Base-by-base conservation (phyloP, 2,113 vertebrate genomes). In the Datnioides undecimradiatus region DNA sequence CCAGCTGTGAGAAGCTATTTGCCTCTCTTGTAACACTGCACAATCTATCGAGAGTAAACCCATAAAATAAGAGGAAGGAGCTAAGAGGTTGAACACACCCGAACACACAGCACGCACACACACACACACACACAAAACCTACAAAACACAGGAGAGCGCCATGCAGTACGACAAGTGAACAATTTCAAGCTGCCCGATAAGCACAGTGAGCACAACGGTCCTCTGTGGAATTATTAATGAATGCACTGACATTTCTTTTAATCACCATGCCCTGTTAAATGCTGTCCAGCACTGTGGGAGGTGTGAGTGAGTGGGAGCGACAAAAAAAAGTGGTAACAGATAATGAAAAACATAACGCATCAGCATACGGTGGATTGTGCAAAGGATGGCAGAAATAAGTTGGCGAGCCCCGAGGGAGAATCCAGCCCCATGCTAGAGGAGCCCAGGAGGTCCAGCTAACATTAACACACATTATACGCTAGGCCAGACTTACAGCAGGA, bases 221-320 rank as follows among this genome's bases (percentile, higher is more conserved):
- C 86, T 89, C 81, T 31, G 88, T 69, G 84, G 88, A 87, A 90
- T 91, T 83, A 89, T 82, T 90, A 93, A 93, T 91, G 90, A 93
- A 94, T 90, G 88, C 84, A 58, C 70, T 94, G 92, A 93, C 93
- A 92, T 95, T 93, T 92, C 78, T 82, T 87, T 86, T 93, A 93
- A 94, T 92, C 85, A 68, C 80, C 76, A 62, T 63, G 62, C 55
- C 36, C 82, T 73, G 87, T 87, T 82, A 80, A 79, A 92, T 64
- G 86, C 64, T 77, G 85, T 88, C 84, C 84, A 85, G 85, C 84
- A 70, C 88, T 67, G 88, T 88, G 63, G 89, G 88, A 83, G 87
- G 81, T 81, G 86, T 33, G 85, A 79, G 69, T 33, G 40, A 66
- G 52, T 3, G 80, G 54, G 69, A 3, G 40, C 45, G 58, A 7